Evolutionary conservation across 2,888 invertebrate species (phyloP), one percentile per base, ranked within the genome.

Genomic region (Hoplodrina ambigua): DNA sequence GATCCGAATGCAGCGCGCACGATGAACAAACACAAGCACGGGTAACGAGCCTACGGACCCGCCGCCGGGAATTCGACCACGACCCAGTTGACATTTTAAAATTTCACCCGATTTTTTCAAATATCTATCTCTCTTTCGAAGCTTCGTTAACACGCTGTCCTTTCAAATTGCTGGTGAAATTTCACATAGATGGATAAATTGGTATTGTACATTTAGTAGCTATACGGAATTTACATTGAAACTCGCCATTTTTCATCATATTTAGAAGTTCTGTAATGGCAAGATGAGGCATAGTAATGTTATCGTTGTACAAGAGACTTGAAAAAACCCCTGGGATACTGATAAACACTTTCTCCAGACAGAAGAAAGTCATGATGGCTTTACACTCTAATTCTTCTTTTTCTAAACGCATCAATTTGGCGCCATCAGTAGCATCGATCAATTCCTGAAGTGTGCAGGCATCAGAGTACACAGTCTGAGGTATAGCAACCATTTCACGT

Each of bases 11-110:
- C 70, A 66, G 49, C n/a, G 64, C 5, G 55, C 77, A 50, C 72
- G 60, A 80, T 85, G 85, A 79, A 84, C 85, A 86, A 87, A 87
- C 73, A 89, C 90, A 90, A 90, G 84, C 82, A 78, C 66, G 50
- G 79, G 69, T 90, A 89, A 90, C 90, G 90, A 90, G 87, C 64
- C 66, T 37, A 50, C 71, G 25, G 15, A 50, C 33, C 79, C 41
- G 46, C 82, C 66, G 60, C 0, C 25, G 85, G 74, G 76, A 74
- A 72, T 77, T 71, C 25, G 56, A 67, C 66, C 76, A 69, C 59
- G 59, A 66, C 41, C 61, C 46, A 68, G 72, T 74, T 80, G 80
- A 68, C 80, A 82, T 70, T 79, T 77, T 59, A 71, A 63, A 67
- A 82, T 25, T 37, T 55, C 52, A 25, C 11, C 4, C 41, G 67